Conservation (phyloP, 2,797 vertebrate genomes). For the Synanceia verrucosa region DNA sequence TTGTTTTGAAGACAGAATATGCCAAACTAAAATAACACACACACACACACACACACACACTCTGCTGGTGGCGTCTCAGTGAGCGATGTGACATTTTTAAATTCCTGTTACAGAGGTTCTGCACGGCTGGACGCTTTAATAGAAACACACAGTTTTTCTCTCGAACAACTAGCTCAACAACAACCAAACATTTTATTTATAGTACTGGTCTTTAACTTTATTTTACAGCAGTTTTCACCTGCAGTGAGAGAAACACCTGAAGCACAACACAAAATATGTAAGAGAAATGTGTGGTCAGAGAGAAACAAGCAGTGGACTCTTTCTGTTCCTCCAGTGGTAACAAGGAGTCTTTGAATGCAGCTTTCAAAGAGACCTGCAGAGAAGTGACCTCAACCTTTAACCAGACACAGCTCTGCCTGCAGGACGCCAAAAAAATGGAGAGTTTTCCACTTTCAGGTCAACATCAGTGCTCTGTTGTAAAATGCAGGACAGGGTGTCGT, state of each 20-base stretch:
- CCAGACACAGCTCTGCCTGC: neutral
- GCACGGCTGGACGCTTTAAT: slow-evolving; percentile 51
- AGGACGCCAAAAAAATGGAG: neutral
- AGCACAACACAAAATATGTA: neutral
- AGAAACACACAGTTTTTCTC: slow-evolving; percentile 42
- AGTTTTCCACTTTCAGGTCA: neutral
- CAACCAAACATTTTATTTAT: slow-evolving; percentile 24
- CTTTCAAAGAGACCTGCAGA: slow-evolving; percentile 19
- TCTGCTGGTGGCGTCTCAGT: neutral
- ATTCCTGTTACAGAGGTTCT: slow-evolving; percentile 36
- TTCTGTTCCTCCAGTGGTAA: slow-evolving; percentile 1
- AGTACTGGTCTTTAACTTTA: slow-evolving; percentile 16
- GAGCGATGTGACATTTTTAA: slow-evolving; percentile 58
- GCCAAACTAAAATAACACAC: neutral
- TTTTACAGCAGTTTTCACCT: neutral
- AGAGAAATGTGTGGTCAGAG: neutral
- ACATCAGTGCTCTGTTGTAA: neutral
- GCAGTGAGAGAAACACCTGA: slow-evolving; percentile 8
- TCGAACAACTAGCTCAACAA: slow-evolving; percentile 28
- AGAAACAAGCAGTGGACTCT: neutral
- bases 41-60: slow-evolving; percentile 3
- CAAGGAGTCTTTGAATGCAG: neutral
- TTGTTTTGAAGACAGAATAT: neutral
- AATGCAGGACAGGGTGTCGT: too few relatives aligned
- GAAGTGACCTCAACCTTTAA: slow-evolving; percentile 32